A percentile compares a stretch with the other conserved stretches of the same genome.
Conservation (phyloP, 2,113 vertebrate species). For the Physeter macrocephalus region DNA sequence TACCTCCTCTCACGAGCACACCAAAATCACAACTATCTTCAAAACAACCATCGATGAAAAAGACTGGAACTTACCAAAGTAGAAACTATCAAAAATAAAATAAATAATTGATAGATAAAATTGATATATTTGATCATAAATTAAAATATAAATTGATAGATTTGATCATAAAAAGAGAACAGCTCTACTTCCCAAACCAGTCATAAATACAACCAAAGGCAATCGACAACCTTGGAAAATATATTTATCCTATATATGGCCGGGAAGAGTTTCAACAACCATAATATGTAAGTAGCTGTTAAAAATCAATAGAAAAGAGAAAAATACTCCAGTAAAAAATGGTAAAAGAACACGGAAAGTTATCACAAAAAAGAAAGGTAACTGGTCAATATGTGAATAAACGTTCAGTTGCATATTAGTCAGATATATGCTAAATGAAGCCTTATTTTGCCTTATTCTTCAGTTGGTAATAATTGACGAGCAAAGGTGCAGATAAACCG, state of each 20-base stretch:
- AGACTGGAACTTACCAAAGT: not conserved
- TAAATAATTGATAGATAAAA: not conserved
- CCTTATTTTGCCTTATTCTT: not conserved
- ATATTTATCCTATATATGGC: no score
- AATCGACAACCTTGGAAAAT: not conserved
- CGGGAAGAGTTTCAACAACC: not conserved
- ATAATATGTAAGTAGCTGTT: not conserved
- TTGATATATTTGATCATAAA: not conserved
- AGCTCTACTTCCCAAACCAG: not conserved
- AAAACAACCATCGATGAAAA: not conserved
- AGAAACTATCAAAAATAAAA: not conserved
- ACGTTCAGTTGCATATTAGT: not conserved
- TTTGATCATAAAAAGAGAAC: not conserved
- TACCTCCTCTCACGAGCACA: not conserved
- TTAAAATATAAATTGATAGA: rapidly evolving
- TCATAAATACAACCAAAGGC: not conserved
- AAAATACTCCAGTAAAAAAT: not conserved
- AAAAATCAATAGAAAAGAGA: not conserved
- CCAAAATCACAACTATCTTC: not conserved
- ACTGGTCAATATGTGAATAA: not conserved
- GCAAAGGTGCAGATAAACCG: not conserved
- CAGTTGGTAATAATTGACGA: not conserved
- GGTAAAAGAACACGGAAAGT: not conserved
- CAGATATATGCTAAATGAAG: not conserved
- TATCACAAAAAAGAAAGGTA: not conserved